A percentile compares a stretch with the other conserved stretches of the same genome.
Evolutionary conservation across 92 coral and sea anemone species (phyloP).

Genomic region (Epizoanthus scotinus): DNA sequence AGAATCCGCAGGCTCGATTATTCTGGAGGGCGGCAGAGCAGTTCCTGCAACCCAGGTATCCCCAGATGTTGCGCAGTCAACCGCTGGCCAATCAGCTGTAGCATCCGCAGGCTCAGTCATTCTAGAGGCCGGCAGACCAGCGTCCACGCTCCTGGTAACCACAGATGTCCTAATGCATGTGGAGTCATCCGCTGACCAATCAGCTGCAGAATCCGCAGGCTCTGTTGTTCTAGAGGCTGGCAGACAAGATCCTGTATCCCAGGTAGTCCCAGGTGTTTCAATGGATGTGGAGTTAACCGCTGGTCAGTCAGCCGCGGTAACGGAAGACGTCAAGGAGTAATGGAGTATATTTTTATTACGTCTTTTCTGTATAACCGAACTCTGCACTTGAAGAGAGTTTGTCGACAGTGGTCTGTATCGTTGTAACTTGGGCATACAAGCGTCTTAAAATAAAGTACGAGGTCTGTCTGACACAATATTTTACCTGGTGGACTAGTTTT

Average conservation of each 20-base stretch:
- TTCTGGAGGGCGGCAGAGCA: not conserved
- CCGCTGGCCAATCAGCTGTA: not conserved
- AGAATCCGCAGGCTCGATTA: not conserved
- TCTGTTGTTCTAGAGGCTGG: not conserved
- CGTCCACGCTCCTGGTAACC: too few relatives aligned
- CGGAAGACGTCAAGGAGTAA: too few relatives aligned
- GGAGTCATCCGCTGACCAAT: not conserved
- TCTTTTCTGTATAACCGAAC: too few relatives aligned
- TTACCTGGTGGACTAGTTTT: too few relatives aligned
- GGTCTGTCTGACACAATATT: too few relatives aligned
- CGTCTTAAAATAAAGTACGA: too few relatives aligned
- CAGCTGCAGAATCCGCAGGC: not conserved
- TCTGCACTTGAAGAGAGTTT: not conserved
- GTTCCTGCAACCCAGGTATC: not conserved
- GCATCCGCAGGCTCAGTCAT: not conserved
- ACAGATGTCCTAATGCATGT: too few relatives aligned
- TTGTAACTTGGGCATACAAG: not conserved
- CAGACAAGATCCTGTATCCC: not conserved
- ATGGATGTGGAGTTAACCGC: not conserved
- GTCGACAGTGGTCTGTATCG: not conserved
- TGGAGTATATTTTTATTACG: too few relatives aligned
- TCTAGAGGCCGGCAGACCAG: not conserved
- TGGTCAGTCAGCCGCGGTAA: not conserved
- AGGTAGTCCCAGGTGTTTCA: not conserved
- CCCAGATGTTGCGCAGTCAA: not conserved